Evolutionary conservation across 2,113 vertebrate genomes (phyloP).

Genomic region (Phrynosoma blainvillii): DNA sequence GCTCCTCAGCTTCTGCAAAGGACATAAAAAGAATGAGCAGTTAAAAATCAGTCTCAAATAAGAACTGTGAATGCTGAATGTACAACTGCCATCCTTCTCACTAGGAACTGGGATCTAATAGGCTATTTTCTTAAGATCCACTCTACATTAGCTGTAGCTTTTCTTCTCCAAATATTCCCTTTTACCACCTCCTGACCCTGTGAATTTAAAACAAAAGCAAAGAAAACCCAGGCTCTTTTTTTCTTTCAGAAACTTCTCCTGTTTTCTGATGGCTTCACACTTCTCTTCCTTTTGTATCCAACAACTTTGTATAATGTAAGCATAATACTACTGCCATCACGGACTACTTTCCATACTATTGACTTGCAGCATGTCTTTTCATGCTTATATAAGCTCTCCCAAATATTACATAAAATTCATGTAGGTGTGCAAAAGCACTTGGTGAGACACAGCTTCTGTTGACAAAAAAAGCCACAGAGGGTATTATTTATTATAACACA

Average conservation of each 20-base stretch:
- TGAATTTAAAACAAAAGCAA: background rate
- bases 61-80: background rate
- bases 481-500: too few species aligned
- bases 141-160: conserved; percentile 15
- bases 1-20: conserved; percentile 95
- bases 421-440: background rate
- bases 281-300: background rate
- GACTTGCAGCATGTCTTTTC: conserved; percentile 6
- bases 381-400: background rate
- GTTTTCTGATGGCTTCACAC: background rate
- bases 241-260: background rate
- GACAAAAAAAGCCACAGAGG: background rate
- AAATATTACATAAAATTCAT: background rate
- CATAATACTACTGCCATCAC: background rate
- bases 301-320: background rate
- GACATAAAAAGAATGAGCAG: conserved; percentile 57
- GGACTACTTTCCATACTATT: conserved; percentile 44
- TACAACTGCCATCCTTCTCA: conserved; percentile 1
- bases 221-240: background rate
- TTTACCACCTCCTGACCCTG: background rate
- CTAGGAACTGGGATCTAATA: conserved; percentile 5
- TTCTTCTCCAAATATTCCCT: background rate
- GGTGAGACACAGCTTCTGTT: background rate
- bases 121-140: background rate
- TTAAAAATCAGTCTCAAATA: conserved; percentile 26